These are phyloP conservation scores for Oreotrochilus melanogaster DNA, from an alignment of 2,113 vertebrate species.

Conservation along the genomic window DNA sequence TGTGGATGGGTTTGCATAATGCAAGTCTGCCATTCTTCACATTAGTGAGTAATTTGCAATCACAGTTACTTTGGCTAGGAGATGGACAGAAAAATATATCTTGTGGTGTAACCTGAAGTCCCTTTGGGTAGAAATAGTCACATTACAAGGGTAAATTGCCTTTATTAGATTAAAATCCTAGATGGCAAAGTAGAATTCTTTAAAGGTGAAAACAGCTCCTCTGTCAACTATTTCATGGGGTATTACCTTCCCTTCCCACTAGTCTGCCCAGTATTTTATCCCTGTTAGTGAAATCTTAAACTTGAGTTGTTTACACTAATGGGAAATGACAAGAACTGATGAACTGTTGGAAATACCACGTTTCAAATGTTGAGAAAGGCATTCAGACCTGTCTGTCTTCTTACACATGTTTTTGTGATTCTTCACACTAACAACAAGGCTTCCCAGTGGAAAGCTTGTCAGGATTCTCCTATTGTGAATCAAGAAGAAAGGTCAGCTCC, in stretches of 20 bases:
- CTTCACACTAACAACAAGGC: not conserved
- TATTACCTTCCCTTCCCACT: not conserved
- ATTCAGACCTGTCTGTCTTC: not conserved
- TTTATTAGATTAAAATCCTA: slow-evolving; percentile 4
- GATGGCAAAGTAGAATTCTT: not conserved
- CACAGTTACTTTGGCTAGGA: slow-evolving; percentile 11
- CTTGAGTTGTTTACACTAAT: not conserved
- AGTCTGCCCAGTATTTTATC: not conserved
- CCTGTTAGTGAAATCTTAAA: slow-evolving; percentile 23
- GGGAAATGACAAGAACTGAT: not conserved
- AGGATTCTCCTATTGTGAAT: slow-evolving; percentile 21
- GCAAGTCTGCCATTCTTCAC: slow-evolving; percentile 33
- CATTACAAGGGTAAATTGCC: not conserved
- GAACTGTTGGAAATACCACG: not conserved
- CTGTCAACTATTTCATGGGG: not conserved
- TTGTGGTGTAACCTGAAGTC: not conserved
- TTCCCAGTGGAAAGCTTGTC: slow-evolving; percentile 19
- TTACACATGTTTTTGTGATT: not conserved
- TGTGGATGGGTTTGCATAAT: slow-evolving; percentile 43
- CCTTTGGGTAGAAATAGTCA: not conserved
- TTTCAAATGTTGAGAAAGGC: not conserved
- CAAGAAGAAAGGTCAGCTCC: slow-evolving; percentile 25
- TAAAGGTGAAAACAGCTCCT: not conserved
- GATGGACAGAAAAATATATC: slow-evolving; percentile 1
- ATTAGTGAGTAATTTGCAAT: not conserved